Evolutionary conservation across 2,888 invertebrate genomes (phyloP).

Genomic region (Sturmia bella): DNA sequence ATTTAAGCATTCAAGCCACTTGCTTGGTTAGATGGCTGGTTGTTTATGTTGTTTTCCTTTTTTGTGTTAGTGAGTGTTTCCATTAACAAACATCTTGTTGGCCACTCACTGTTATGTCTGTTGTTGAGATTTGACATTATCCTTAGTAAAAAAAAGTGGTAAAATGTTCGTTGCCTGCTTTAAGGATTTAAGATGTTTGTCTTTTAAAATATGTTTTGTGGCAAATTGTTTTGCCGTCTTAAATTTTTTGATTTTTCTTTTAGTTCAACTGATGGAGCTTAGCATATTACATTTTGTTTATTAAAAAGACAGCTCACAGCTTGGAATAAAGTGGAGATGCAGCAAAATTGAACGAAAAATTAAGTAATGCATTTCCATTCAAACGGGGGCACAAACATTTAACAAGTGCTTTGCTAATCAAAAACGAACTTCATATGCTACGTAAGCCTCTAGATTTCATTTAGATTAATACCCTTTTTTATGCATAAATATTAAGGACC

Average conservation of each 20-base stretch:
- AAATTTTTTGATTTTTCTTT: conserved; percentile 11
- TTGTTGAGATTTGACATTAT: conserved; percentile 60
- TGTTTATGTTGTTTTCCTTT: conserved; percentile 26
- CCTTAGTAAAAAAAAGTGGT: conserved; percentile 51
- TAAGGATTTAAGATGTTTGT: conserved; percentile 13
- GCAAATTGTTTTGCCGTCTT: conserved; percentile 21
- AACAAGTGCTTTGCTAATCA: no score
- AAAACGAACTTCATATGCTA: no score
- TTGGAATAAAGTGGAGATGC: conserved; percentile 52
- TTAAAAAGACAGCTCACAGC: conserved; percentile 63
- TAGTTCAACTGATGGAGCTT: conserved; percentile 11
- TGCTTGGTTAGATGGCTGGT: conserved; percentile 9
- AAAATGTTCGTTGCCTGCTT: conserved; percentile 28
- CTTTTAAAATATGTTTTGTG: conserved; percentile 1
- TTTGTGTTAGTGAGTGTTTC: background rate
- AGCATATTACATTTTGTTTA: conserved; percentile 50
- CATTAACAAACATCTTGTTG: conserved; percentile 35
- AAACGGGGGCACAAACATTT: no score
- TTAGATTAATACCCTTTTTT: no score
- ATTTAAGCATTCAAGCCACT: conserved; percentile 46
- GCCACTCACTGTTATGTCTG: conserved; percentile 22
- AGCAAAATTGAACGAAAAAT: background rate
- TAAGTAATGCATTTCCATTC: conserved; percentile 10
- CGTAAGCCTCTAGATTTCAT: no score
- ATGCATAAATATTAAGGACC: no score